Base-by-base conservation (phyloP, 2,888 invertebrate genomes). In the Acrobasis consociella region DNA sequence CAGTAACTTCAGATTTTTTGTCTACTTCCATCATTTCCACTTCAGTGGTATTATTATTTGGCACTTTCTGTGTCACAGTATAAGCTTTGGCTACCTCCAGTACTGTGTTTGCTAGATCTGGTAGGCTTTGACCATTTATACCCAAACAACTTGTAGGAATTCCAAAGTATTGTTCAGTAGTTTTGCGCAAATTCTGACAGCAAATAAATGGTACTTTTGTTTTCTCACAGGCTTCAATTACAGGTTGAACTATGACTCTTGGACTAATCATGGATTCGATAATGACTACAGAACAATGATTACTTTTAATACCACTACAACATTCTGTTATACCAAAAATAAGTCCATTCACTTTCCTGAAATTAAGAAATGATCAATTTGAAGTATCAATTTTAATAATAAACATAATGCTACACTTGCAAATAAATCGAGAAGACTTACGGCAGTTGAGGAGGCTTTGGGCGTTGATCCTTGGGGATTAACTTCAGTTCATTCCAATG, bases 111-210 rank as follows among this genome's bases (percentile, higher is more conserved):
- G 60, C 69, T 1, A 88, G 62, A 56, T 86, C 82, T 66, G 67
- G 22, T 58, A 86, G 66, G 63, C 22, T 65, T 38, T 80, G 70
- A 52, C 68, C 71, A 76, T 81, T 83, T 17, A 93, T 65, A 49
- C 90, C 91, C 60, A 93, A 71, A 63, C 89, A 89, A 72, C 85
- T 85, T 38, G 92, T 89, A 62, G 85, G 73, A 65, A 93, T 83
- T 0, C 93, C 92, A 80, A 92, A 91, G 67, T 81, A 72, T 0
- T 42, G 63, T 50, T 72, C 65, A 64, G 80, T 76, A 0, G 76
- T 64, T 67, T 76, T 76, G 65, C 81, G 86, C 5, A 93, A 74
- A 52, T 81, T 79, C 59, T 75, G 73, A n/a, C 93, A 67, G 69
- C 93, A 91, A 9, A 93, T 62, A 16, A 86, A 67, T 17, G 93